Conservation (phyloP, 2,113 vertebrate species). For the Suricata suricatta region DNA sequence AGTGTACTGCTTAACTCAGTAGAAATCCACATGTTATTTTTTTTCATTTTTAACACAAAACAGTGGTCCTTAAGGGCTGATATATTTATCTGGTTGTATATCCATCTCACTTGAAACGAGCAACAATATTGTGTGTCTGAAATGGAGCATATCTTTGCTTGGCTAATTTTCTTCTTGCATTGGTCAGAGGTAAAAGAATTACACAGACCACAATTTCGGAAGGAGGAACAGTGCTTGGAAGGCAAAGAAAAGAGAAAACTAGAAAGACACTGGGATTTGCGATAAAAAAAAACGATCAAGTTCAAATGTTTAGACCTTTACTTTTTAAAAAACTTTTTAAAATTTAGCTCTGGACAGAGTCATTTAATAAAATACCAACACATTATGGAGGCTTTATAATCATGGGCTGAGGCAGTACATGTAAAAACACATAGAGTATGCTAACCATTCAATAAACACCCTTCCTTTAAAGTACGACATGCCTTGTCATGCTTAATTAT, state of each 20-base stretch:
- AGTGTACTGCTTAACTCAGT: not conserved
- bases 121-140: not conserved
- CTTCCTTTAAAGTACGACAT: not conserved
- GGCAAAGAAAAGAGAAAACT: not conserved
- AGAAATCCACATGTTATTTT: not conserved
- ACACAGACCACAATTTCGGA: not conserved
- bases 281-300: not conserved
- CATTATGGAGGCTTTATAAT: not conserved
- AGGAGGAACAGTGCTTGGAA: not conserved
- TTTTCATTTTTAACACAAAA: not conserved
- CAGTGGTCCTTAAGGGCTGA: not conserved
- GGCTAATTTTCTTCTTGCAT: not conserved
- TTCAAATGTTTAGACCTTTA: not conserved
- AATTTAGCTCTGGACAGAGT: not conserved
- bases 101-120: not conserved
- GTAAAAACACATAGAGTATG: not conserved
- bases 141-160: not conserved
- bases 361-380: not conserved
- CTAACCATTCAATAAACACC: not conserved
- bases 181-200: not conserved
- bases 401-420: not conserved
- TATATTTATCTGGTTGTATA: not conserved
- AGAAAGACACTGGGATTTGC: not conserved
- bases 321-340: not conserved
- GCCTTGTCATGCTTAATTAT: not conserved